A percentile compares a stretch with the other conserved stretches of the same genome.
phyloP scores from a whole-genome alignment of 2,113 vertebrate genomes.

The Carollia perspicillata region DNA sequence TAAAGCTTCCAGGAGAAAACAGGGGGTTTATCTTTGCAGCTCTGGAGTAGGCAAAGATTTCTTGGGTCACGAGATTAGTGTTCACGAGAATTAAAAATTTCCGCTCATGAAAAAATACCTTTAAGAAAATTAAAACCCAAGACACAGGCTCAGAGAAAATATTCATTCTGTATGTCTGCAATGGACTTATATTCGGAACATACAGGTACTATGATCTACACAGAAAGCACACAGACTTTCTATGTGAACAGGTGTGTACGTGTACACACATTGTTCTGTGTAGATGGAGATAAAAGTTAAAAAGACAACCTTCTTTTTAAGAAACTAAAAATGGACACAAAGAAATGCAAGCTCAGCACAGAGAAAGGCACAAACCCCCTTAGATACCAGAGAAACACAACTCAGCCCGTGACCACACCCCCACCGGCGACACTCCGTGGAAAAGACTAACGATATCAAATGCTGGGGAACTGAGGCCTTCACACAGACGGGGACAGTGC shows the following conservation, averaged over 20 bases:
- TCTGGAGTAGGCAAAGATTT: not conserved
- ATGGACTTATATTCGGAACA: not conserved
- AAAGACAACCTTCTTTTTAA: not conserved
- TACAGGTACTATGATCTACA: not conserved
- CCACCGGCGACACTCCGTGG: not conserved
- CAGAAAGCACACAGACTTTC: too few species aligned
- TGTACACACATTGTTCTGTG: not conserved
- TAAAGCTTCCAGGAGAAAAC: not conserved
- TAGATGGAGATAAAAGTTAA: not conserved
- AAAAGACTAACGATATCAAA: not conserved
- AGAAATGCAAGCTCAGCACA: not conserved
- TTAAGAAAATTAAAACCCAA: slow-evolving; percentile 11
- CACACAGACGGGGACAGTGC: not conserved
- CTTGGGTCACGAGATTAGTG: not conserved
- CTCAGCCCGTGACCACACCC: not conserved
- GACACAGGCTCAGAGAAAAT: not conserved
- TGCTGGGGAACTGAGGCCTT: not conserved
- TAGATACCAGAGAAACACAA: not conserved
- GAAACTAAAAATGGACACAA: not conserved
- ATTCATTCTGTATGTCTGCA: not conserved
- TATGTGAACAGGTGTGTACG: too few species aligned
- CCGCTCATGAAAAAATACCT: not conserved
- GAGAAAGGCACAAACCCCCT: too few species aligned
- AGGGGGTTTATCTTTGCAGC: not conserved
- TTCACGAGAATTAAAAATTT: not conserved